Conservation (phyloP, 2,797 vertebrate species). For the Leptodactylus fallax region DNA sequence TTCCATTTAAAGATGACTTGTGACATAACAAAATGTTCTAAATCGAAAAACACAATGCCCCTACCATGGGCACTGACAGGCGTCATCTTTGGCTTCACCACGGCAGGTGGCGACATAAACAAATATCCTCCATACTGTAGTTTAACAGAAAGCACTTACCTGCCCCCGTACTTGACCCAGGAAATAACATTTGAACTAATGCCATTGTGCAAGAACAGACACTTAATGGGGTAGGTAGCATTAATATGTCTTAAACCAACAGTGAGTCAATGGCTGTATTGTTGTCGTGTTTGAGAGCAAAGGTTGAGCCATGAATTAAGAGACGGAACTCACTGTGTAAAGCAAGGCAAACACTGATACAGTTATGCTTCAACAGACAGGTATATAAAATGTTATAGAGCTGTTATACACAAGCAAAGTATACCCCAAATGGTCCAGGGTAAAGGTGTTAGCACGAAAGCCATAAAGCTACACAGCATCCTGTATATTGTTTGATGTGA, state of each 20-base stretch:
- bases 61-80: neutral
- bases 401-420: neutral
- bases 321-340: neutral
- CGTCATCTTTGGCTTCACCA: neutral
- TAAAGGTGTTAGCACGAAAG: neutral
- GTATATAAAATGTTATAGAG: neutral
- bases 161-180: neutral
- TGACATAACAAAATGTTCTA: no score
- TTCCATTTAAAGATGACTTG: no score
- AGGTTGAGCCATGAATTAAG: neutral
- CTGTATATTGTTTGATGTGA: neutral
- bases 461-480: neutral
- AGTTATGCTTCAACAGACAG: neutral
- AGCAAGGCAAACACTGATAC: slow-evolving; percentile 1
- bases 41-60: no score
- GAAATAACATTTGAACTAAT: neutral
- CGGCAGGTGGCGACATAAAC: slow-evolving; percentile 1
- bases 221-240: neutral
- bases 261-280: slow-evolving; percentile 13
- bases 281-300: slow-evolving; percentile 44
- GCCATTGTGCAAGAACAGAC: neutral
- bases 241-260: slow-evolving; percentile 28
- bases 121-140: neutral
- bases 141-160: neutral
- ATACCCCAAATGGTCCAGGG: neutral